A percentile compares a stretch with the other conserved stretches of the same genome.
Conservation (phyloP, 2,797 vertebrate genomes). For the Tauraco hartlaubi region DNA sequence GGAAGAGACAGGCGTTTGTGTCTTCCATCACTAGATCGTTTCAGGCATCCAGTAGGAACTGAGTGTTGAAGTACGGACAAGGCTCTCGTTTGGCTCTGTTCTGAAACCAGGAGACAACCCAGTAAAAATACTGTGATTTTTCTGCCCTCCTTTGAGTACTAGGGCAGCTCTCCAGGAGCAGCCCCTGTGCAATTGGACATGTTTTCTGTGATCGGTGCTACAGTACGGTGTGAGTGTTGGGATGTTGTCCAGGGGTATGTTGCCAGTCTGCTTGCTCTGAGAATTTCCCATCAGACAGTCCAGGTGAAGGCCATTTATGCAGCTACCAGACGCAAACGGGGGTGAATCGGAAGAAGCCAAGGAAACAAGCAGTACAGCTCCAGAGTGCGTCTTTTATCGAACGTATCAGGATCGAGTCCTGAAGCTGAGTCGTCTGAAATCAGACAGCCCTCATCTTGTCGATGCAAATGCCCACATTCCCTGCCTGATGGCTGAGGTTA, state of each 20-base stretch:
- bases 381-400: conserved; percentile 4
- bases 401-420: conserved; percentile 35
- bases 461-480: conserved; percentile 68
- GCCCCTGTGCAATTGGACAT: not conserved
- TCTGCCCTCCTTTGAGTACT: not conserved
- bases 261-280: not conserved
- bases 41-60: not conserved
- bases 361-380: not conserved
- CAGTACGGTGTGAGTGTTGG: not conserved
- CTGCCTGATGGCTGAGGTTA: conserved; percentile 72
- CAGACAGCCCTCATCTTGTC: conserved; percentile 61
- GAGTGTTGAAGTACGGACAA: not conserved
- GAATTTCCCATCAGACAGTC: conserved; percentile 10
- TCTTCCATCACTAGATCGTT: not conserved
- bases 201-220: not conserved
- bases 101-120: not conserved
- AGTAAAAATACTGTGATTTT: not conserved
- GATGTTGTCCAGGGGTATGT: not conserved
- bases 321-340: not conserved
- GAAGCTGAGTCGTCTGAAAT: conserved; percentile 42
- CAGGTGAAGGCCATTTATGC: conserved; percentile 38
- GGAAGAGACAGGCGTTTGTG: not conserved
- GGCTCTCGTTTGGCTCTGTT: not conserved
- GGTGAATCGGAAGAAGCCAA: not conserved
- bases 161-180: not conserved